Percentiles rank a stretch among this genome's conserved stretches.
Evolutionary conservation across 53 echinoderm and acorn worm genomes (phyloP).

Genomic region (Paelopatides confundens): DNA sequence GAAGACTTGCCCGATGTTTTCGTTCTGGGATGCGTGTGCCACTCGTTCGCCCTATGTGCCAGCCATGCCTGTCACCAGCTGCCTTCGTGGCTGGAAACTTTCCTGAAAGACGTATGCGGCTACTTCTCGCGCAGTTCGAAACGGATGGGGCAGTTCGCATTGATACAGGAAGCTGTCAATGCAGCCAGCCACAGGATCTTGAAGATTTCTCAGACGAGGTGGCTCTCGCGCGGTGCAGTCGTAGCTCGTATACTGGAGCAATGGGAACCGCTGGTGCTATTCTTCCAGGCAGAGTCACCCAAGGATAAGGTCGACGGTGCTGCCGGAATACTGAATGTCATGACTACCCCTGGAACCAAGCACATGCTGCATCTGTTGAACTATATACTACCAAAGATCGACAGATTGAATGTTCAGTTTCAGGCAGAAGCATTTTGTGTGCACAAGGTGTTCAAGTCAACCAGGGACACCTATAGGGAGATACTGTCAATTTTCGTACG

Average conservation of each 20-base stretch:
- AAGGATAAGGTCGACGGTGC: background rate
- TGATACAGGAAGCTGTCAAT: background rate
- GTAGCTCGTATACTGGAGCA: background rate
- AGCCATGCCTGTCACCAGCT: background rate
- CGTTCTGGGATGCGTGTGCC: background rate
- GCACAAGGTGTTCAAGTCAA: background rate
- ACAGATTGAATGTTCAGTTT: background rate
- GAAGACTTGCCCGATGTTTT: background rate
- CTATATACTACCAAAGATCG: background rate
- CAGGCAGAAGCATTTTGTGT: background rate
- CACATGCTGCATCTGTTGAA: slow-evolving; percentile 15
- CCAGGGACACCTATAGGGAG: background rate
- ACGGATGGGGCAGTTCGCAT: background rate
- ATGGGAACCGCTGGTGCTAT: background rate
- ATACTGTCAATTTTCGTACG: slow-evolving; percentile 12
- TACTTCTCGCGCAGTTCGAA: background rate
- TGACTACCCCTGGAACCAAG: background rate
- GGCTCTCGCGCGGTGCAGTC: background rate
- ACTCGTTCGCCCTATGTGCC: background rate
- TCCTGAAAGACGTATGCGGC: background rate
- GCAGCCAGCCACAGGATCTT: background rate
- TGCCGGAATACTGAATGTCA: background rate
- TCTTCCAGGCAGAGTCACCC: background rate
- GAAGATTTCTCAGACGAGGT: background rate
- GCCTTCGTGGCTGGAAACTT: slow-evolving; percentile 8